Base-by-base conservation (phyloP, 2,888 invertebrate genomes). In the Amphiduros pacificus region DNA sequence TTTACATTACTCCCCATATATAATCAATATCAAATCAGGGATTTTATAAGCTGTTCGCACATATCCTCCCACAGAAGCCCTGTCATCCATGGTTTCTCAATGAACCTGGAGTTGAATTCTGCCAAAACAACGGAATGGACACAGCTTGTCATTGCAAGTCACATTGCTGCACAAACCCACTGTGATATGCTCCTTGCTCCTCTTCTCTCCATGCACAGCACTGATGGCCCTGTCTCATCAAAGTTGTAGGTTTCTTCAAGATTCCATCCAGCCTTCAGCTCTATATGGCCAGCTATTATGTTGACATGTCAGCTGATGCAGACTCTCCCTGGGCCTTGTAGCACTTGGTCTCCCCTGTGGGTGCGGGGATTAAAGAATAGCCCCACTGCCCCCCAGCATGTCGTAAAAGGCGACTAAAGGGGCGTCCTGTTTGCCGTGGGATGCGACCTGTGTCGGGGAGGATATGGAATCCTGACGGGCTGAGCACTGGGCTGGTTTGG, bases 11-110 rank as follows among this genome's bases (percentile, higher is more conserved):
- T n/a, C n/a, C n/a, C n/a, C n/a, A n/a, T n/a, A n/a, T n/a, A n/a
- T n/a, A n/a, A n/a, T n/a, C n/a, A n/a, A n/a, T n/a, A n/a, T n/a
- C n/a, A n/a, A n/a, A n/a, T n/a, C n/a, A n/a, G n/a, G n/a, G n/a
- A n/a, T n/a, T n/a, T n/a, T n/a, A n/a, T n/a, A n/a, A 67, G 36
- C 22, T 60, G 56, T 11, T 53, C 55, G 20, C 65, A 26, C 65
- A 63, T 67, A 24, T 68, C 61, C 17, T 44, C 14, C 50, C 67
- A 70, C 2, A 68, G 17, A 6, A 50, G 56, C 4, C 61, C 17
- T 9, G 65, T 69, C 69, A 70, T 69, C 67, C 67, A 70, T 22
- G 69, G 66, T 48, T 70, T 70, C 29, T 60, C 67, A 41, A 55
- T 57, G 36, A 5, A 26, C 0, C 53, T 28, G 22, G 61, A 56